Base-by-base conservation (phyloP, 2,797 vertebrate species). In the Tokudaia muenninki region DNA sequence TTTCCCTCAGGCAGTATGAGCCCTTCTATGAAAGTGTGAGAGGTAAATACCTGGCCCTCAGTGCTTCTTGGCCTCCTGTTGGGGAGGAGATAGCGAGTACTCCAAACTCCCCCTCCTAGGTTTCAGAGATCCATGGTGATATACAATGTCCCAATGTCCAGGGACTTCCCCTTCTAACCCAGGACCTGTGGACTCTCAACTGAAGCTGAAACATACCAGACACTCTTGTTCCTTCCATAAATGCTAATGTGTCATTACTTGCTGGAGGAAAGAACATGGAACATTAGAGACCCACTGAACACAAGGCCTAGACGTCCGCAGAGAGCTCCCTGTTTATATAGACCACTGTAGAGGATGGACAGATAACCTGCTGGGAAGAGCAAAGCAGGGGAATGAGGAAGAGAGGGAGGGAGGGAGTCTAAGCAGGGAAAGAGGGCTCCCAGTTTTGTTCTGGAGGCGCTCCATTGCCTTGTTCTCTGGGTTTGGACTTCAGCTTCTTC, bases 401-500 rank as follows among this genome's bases (percentile, higher is more conserved):
- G 24, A 31, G 13, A 67, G 47, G 90, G 88, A 87, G n/a, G 90
- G 65, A 37, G 41, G 44, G 67, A 47, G 31, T 77, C 47, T 61
- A 21, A 77, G 55, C 74, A 88, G 22, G 31, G 17, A 29, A 61
- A 41, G 34, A 3, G 24, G 88, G 52, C 19, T 75, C 61, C 34
- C 12, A 0, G 41, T 12, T 72, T 91, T 57, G 37, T 84, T 89
- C 95, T 87, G 37, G 31, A 79, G 82, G 3, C 80, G 95, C 47
- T 37, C 84, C 21, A 92, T 65, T 44, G 72, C 22, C 59, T 91
- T 72, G 61, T 92, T 94, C 78, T 95, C 0, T 94, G 61, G 61
- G 87, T 78, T 93, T 90, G 94, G 72, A 88, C 93, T 91, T 81
- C 94, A 99, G 99, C 80, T 99, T 99, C 98, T 99, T 99, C 97